Base-by-base conservation (phyloP, 2,888 invertebrate genomes). In the Tetragnatha montana region DNA sequence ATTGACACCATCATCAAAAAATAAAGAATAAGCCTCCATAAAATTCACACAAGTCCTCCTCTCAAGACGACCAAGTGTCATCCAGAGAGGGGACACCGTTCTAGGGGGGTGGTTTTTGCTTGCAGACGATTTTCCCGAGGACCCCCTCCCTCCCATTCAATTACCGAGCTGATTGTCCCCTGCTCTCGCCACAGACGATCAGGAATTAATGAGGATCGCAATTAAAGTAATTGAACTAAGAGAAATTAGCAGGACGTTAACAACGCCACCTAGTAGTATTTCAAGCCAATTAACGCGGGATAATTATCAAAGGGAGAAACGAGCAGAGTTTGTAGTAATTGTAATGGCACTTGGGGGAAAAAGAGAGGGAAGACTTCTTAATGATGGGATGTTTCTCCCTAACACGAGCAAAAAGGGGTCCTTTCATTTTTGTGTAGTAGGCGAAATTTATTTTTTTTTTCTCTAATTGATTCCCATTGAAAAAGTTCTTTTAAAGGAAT, bases 141-240 rank as follows among this genome's bases (percentile, higher is more conserved):
- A 71, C 50, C 35, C 35, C 35, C 85, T 70, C n/a, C n/a, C n/a
- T n/a, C n/a, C n/a, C n/a, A 85, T 85, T 85, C 79, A 73, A 85
- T 79, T 85, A 79, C 78, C 79, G 35, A 71, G 85, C 85, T 79
- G 78, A 85, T 85, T 85, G 78, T 35, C 85, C 51, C 51, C 71
- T 78, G 78, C 85, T 79, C 51, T 79, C 78, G 78, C 85, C 78
- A 51, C 79, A 50, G 73, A 79, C 71, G 85, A 85, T 85, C 85
- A 85, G 71, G 79, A 79, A 85, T 85, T 85, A 85, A 85, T 85
- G 85, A 85, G 85, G 78, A 85, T 85, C 85, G 85, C 85, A 85
- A 85, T 85, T 85, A 78, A 85, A 85, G 78, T 85, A 85, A 85
- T 85, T 85, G 85, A 85, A 85, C 78, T 79, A 79, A 71, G 85